Evolutionary conservation across 2,113 vertebrate genomes (phyloP), one percentile per base, ranked within the genome.

Genomic region (Pelobates fuscus): DNA sequence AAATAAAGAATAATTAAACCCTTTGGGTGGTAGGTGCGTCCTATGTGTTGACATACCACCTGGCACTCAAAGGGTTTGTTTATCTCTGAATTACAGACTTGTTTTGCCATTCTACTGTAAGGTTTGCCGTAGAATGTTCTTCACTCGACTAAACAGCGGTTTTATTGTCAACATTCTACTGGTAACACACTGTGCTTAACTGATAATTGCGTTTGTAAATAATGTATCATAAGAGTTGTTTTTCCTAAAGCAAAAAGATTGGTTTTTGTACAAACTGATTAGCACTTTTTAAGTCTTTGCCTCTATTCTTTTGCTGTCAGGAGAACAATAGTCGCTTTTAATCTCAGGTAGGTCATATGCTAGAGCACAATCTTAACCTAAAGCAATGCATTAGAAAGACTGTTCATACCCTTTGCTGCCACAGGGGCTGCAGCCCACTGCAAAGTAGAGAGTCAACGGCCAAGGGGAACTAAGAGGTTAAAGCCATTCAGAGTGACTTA

Each of bases 361-460:
- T 68, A 75, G 72, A 49, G 73, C 73, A 77, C 73, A 77, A 77
- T 68, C 73, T 61, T 57, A 61, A 30, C 41, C 29, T 6, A 57
- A 41, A 46, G 20, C 10, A 60, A 60, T 68, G 64, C 65, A 67
- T 43, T 76, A 66, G 49, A 59, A 58, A 44, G 54, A 52, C 27
- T 25, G 26, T 25, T 63, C 20, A 25, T 60, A 27, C 32, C 59
- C 37, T 20, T 44, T 1, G 55, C 20, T 70, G 11, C 26, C 29
- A 58, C 30, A 14, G 7, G 57, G 54, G n/a, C 24, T 41, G 17
- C 14, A 62, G 32, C 17, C 29, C 60, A 63, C n/a, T n/a, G n/a
- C n/a, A n/a, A n/a, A n/a, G n/a, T n/a, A n/a, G n/a, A n/a, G n/a
- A n/a, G n/a, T n/a, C n/a, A n/a, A n/a, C n/a, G n/a, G n/a, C n/a